These are phyloP conservation scores for Ageneiosus marmoratus DNA, from an alignment of 2,113 vertebrate species.

Conservation along the genomic window DNA sequence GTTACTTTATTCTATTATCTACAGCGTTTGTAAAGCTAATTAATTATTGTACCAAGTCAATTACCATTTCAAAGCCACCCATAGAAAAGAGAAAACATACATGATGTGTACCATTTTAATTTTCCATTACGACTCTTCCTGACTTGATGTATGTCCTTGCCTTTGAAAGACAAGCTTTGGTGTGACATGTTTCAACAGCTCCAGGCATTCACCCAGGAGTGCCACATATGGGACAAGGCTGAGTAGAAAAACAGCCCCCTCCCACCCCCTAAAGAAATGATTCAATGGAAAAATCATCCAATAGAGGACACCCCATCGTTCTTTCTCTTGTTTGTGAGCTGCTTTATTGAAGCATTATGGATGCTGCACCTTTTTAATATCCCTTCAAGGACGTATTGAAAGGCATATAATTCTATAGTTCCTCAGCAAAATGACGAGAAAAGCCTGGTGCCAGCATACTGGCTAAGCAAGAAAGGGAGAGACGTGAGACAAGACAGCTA, in stretches of 20 bases:
- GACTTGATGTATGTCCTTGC: constrained; percentile 19
- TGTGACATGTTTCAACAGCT: constrained; percentile 25
- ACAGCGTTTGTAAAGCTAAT: neutral
- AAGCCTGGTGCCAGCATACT: neutral
- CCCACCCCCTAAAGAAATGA: constrained; percentile 2
- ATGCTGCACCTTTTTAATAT: constrained; percentile 19
- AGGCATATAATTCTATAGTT: neutral
- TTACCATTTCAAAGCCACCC: neutral
- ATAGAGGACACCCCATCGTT: neutral
- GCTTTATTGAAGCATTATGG: constrained; percentile 24
- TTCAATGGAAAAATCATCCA: constrained; percentile 17
- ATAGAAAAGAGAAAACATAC: constrained; percentile 2
- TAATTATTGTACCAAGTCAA: too few species aligned
- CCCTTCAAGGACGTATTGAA: neutral
- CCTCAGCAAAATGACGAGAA: constrained; percentile 16
- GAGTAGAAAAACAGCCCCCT: constrained; percentile 30
- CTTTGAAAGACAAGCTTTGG: constrained; percentile 9
- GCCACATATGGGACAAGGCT: constrained; percentile 35
- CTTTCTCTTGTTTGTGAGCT: constrained; percentile 31
- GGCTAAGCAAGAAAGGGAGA: neutral
- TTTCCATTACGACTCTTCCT: constrained; percentile 7
- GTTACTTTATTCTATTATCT: neutral
- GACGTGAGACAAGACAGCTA: neutral
- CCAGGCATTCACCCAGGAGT: constrained; percentile 28
- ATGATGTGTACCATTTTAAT: neutral